phyloP scores from a whole-genome alignment of 2,888 invertebrate genomes.

The Torymus auratus region DNA sequence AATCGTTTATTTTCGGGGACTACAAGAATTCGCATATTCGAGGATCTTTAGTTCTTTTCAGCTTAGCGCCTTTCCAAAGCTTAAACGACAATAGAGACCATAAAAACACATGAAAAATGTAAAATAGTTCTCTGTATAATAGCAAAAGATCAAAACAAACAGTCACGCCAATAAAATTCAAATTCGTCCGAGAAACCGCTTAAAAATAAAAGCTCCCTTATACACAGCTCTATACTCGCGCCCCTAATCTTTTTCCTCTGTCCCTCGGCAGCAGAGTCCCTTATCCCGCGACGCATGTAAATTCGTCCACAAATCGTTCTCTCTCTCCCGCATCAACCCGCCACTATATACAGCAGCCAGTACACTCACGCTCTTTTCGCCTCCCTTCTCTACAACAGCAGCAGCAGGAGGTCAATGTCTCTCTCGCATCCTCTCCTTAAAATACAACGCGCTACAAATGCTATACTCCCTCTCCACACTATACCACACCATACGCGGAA shows the following conservation, averaged over 20 bases:
- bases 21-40: too few species aligned
- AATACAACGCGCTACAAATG: constrained; percentile 34
- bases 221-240: neutral
- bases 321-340: constrained; percentile 25
- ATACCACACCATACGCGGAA: neutral
- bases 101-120: too few species aligned
- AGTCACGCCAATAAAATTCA: neutral
- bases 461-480: constrained; percentile 3
- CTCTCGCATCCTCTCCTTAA: constrained; percentile 40
- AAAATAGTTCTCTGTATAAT: too few species aligned
- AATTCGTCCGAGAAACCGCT: neutral
- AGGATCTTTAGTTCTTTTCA: too few species aligned
- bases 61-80: too few species aligned
- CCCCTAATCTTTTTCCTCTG: neutral
- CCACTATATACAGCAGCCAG: neutral
- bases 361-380: constrained; percentile 18
- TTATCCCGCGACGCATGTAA: constrained; percentile 51
- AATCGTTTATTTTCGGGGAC: neutral
- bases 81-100: too few species aligned
- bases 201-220: constrained; percentile 29
- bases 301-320: constrained; percentile 54
- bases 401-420: constrained; percentile 59
- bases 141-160: too few species aligned
- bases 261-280: constrained; percentile 11
- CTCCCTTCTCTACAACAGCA: constrained; percentile 30